These are phyloP conservation scores for Limnothrissa miodon DNA, from an alignment of 2,113 vertebrate genomes.

Conservation along the genomic window DNA sequence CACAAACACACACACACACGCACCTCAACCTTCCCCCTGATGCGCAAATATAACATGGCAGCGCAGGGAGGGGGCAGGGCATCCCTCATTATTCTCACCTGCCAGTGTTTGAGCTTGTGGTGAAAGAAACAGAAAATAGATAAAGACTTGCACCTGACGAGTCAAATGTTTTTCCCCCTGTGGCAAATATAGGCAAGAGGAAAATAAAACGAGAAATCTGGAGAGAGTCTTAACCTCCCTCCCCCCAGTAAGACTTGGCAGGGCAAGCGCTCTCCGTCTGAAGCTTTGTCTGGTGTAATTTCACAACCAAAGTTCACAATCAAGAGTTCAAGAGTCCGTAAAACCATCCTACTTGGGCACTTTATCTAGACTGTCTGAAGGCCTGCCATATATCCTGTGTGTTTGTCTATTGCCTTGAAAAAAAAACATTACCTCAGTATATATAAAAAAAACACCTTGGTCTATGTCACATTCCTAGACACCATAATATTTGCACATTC, in stretches of 20 bases:
- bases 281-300: not conserved
- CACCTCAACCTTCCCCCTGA: slow-evolving; percentile 22
- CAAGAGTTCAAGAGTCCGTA: too few species aligned
- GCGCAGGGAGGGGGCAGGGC: slow-evolving; percentile 31
- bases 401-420: not conserved
- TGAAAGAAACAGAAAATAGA: slow-evolving; percentile 15
- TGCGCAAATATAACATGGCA: slow-evolving; percentile 44
- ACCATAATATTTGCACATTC: too few species aligned
- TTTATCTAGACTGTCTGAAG: not conserved
- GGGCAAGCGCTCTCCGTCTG: not conserved
- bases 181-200: not conserved
- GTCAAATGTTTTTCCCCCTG: not conserved
- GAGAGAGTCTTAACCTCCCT: not conserved
- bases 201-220: not conserved
- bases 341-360: not conserved
- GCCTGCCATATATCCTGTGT: not conserved
- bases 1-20: too few species aligned
- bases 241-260: not conserved
- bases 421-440: too few species aligned
- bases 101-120: not conserved
- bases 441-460: not conserved
- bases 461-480: too few species aligned
- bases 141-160: slow-evolving; percentile 12
- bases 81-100: slow-evolving; percentile 23
- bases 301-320: not conserved